Evolutionary conservation across 2,113 vertebrate species (phyloP).

Genomic region (Oreochromis spilurus): DNA sequence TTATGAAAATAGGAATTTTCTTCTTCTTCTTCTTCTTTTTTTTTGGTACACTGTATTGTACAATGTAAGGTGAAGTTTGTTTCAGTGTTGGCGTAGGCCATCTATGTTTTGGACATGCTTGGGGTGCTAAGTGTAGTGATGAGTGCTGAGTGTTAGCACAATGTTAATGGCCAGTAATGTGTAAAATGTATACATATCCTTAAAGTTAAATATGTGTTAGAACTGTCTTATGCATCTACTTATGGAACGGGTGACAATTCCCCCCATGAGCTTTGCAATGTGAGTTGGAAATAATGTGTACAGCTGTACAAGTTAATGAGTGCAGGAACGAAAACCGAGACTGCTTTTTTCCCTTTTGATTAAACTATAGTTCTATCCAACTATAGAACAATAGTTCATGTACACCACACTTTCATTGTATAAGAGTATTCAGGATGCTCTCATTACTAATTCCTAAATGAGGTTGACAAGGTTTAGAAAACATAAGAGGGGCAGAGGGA

Average conservation of each 20-base stretch:
- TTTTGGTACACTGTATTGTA: conserved; percentile 60
- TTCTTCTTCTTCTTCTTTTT: conserved; percentile 8
- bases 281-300: conserved; percentile 4
- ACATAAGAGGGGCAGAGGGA: background rate
- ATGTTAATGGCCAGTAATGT: conserved; percentile 3
- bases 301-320: conserved; percentile 28
- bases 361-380: background rate
- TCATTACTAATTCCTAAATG: background rate
- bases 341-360: background rate
- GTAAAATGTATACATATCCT: background rate
- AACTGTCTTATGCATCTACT: conserved; percentile 15
- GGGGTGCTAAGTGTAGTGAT: conserved; percentile 19
- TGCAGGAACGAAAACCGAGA: background rate
- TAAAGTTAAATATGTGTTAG: background rate
- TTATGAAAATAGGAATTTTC: conserved; percentile 65
- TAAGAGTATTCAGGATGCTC: background rate
- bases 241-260: background rate
- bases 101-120: conserved; percentile 40
- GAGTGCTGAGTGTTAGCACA: background rate
- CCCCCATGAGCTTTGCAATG: conserved; percentile 9
- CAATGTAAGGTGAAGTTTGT: conserved; percentile 58
- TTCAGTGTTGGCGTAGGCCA: conserved; percentile 49
- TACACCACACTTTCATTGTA: background rate
- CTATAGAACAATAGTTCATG: background rate
- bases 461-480: background rate